Percentiles rank a stretch among this genome's conserved stretches.
Conservation (phyloP, 2,113 vertebrate species). For the Xenus cinereus region DNA sequence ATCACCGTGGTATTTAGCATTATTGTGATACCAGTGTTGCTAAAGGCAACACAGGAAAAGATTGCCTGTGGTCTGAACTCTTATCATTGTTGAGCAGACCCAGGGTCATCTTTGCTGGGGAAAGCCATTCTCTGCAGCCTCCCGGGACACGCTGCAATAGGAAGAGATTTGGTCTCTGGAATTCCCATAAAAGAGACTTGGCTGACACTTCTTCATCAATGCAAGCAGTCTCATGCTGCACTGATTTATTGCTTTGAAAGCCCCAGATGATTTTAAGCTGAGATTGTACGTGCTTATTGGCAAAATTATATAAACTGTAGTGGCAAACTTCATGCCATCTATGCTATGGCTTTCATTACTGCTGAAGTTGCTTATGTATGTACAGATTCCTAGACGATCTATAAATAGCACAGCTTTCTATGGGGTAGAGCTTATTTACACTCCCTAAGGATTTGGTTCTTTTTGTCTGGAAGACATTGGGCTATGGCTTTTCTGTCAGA, state of each 20-base stretch:
- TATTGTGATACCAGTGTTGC: neutral
- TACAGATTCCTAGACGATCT: neutral
- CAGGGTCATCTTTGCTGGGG: neutral
- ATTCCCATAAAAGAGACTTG: slow-evolving; percentile 10
- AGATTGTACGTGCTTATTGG: neutral
- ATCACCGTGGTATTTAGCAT: neutral
- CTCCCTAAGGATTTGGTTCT: neutral
- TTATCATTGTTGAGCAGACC: neutral
- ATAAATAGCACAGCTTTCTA: neutral
- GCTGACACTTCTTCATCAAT: neutral
- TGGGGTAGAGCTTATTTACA: neutral
- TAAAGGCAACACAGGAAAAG: slow-evolving; percentile 2
- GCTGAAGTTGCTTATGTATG: neutral
- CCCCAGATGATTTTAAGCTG: neutral
- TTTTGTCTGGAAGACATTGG: neutral
- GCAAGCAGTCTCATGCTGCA: neutral
- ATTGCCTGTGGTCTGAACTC: neutral
- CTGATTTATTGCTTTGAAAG: neutral
- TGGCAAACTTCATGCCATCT: neutral
- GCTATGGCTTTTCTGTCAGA: neutral
- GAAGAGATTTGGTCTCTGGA: slow-evolving; percentile 7
- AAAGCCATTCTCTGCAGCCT: neutral
- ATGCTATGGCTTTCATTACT: neutral
- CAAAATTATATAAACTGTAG: neutral
- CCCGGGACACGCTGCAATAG: neutral